Percentiles rank a stretch among this genome's conserved stretches.
Conservation (phyloP, 2,797 vertebrate species). For the Silurus lanzhouensis region DNA sequence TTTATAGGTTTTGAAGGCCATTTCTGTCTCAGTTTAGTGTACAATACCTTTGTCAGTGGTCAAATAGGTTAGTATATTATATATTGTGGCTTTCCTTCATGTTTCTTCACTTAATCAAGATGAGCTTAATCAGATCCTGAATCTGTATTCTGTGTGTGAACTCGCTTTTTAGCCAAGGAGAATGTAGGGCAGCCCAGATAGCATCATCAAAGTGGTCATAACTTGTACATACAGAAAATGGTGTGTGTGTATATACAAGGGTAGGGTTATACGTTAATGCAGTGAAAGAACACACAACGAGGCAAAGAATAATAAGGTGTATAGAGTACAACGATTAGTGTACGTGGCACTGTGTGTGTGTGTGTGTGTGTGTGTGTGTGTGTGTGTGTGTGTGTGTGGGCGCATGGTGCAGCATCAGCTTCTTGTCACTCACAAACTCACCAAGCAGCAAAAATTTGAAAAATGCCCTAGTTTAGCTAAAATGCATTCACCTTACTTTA, state of each 20-base stretch:
- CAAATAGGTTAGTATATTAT: neutral
- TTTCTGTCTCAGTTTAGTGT: neutral
- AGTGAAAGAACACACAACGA: neutral
- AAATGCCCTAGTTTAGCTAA: slow-evolving; percentile 4
- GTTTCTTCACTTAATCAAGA: neutral
- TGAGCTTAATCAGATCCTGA: neutral
- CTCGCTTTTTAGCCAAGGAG: neutral
- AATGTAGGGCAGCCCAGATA: slow-evolving; percentile 19
- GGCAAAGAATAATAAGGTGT: neutral
- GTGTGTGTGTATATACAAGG: neutral
- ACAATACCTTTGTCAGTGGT: neutral
- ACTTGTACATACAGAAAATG: neutral
- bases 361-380: neutral
- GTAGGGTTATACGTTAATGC: neutral
- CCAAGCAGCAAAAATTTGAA: neutral
- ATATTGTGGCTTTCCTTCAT: neutral
- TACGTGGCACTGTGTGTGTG: neutral
- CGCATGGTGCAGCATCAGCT: neutral
- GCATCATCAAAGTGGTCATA: slow-evolving; percentile 7
- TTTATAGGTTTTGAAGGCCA: neutral
- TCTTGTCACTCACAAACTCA: slow-evolving; percentile 7
- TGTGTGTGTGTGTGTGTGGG: neutral
- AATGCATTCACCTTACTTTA: slow-evolving; percentile 5
- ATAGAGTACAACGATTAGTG: neutral
- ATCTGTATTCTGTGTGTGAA: neutral